These are phyloP conservation scores for Dromococcyx pavoninus DNA, from an alignment of 2,797 vertebrate genomes.

Conservation along the genomic window DNA sequence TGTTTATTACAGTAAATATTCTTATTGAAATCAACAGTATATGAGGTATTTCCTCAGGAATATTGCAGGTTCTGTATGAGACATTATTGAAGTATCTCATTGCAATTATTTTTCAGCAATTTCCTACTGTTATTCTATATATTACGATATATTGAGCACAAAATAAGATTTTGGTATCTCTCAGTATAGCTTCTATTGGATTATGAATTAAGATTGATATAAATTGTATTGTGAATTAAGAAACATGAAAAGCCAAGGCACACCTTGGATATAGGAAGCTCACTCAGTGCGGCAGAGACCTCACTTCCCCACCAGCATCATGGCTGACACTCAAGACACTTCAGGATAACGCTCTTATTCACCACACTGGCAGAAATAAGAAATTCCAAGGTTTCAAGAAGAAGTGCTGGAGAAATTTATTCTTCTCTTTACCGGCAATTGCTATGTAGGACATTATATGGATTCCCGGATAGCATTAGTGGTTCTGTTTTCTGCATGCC, in stretches of 20 bases:
- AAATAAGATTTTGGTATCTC: not conserved
- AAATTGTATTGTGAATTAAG: not conserved
- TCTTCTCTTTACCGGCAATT: conserved; percentile 26
- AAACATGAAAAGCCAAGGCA: not conserved
- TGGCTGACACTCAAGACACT: not conserved
- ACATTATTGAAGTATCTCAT: conserved; percentile 28
- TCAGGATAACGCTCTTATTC: conserved; percentile 27
- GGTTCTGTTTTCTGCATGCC: conserved; percentile 58
- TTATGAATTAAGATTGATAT: not conserved
- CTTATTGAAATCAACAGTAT: conserved; percentile 28
- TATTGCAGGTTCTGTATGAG: conserved; percentile 4
- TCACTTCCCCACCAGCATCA: conserved; percentile 13
- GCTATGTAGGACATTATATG: conserved; percentile 61
- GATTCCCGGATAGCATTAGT: conserved; percentile 51
- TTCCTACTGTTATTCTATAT: conserved; percentile 38
- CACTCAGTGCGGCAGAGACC: not conserved
- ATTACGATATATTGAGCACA: not conserved
- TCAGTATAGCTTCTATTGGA: not conserved
- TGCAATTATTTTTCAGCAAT: conserved; percentile 52
- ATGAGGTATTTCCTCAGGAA: conserved; percentile 33
- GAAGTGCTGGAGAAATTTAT: not conserved
- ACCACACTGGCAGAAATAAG: not conserved
- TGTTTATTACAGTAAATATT: conserved; percentile 46
- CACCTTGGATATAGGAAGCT: not conserved
- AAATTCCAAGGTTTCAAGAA: conserved; percentile 27